Evolutionary conservation across 2,888 invertebrate species (phyloP).

Genomic region (Mycalesis mineus): DNA sequence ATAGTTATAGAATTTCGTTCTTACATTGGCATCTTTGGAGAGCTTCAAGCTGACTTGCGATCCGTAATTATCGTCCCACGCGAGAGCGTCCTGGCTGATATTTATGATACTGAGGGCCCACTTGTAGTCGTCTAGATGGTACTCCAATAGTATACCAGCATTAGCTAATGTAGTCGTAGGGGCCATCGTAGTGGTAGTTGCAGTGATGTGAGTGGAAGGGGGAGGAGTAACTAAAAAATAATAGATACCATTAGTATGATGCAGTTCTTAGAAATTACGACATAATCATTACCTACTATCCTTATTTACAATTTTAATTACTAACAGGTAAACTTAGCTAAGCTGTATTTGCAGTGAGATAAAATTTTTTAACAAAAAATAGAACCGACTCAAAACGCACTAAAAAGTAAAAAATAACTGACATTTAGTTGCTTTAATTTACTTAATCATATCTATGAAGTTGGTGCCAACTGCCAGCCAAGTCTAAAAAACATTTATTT

Average conservation of each 20-base stretch:
- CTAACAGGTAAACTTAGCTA: too few species aligned
- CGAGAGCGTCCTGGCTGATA: not conserved
- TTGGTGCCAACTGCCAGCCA: too few species aligned
- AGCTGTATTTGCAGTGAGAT: too few species aligned
- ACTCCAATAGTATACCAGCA: not conserved
- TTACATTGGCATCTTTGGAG: not conserved
- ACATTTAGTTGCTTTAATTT: too few species aligned
- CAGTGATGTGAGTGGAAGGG: not conserved
- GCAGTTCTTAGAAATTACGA: too few species aligned
- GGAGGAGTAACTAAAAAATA: not conserved
- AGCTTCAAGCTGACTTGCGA: not conserved
- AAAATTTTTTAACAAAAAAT: too few species aligned
- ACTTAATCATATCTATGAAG: too few species aligned
- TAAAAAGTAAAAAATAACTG: too few species aligned
- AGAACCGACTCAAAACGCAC: too few species aligned
- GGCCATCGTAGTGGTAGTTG: not conserved
- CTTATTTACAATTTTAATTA: too few species aligned
- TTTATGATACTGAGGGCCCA: not conserved
- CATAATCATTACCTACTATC: too few species aligned
- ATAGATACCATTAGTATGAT: not conserved
- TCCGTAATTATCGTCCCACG: not conserved
- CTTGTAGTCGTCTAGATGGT: not conserved
- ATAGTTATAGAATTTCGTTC: not conserved
- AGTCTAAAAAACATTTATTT: too few species aligned
- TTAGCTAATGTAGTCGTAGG: not conserved